Evolutionary conservation across 2,113 vertebrate genomes (phyloP), one percentile per base, ranked within the genome.

Genomic region (Podocnemis expansa): DNA sequence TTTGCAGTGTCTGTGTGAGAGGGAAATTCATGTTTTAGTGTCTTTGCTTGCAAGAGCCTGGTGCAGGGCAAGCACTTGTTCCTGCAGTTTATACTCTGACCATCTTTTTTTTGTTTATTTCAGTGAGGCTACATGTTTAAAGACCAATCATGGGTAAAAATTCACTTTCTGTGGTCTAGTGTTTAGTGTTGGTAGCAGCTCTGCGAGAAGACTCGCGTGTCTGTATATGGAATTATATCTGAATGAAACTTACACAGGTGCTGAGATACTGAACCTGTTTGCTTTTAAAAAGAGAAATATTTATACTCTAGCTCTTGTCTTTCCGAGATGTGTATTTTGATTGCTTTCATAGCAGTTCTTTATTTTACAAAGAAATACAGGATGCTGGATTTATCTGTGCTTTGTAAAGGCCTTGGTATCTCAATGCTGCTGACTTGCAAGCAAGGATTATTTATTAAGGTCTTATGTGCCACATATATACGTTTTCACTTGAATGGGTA

Each of bases 371-470:
- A 75, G 38, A 76, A 45, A 27, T 67, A 67, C 4, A 67, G 34
- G 17, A 75, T 76, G 41, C 11, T 76, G 41, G 11, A 81, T 25
- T 0, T 43, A 43, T 16, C 8, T 29, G 4, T 58, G 6, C 85
- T 91, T 85, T 89, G 43, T 90, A 91, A 47, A 14, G 87, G 16
- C 70, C 14, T 83, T 54, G 84, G 41, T 87, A 85, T 10, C 25
- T 76, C 27, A 76, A 43, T 76, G 41, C 41, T 76, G 73, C 24
- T 88, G 41, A 87, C 84, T 63, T 78, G 5, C 41, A 31, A 88
- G 54, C n/a, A 93, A 80, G 63, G 52, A 2, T 58, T 43, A 56
- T 80, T 81, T 55, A 25, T 82, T 86, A 2, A 7, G 4, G 38
- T 27, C 45, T 76, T 90, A 63, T 2, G 0, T 81, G 29, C 79